Conservation (phyloP, 2,113 vertebrate species). For the Irena cyanogastra region DNA sequence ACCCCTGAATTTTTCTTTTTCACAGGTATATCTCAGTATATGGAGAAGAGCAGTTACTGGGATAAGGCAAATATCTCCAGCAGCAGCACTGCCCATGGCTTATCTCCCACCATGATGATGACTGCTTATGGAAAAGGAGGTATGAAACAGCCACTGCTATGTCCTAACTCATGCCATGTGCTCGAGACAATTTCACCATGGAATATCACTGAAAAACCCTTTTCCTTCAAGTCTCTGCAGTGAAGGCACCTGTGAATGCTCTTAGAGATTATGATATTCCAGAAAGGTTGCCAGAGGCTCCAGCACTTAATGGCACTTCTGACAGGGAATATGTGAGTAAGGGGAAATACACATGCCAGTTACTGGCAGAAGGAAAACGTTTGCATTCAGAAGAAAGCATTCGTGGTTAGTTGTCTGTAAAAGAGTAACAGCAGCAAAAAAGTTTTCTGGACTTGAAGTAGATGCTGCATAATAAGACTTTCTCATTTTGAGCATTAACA, state of each 20-base stretch:
- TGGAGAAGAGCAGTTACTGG: neutral
- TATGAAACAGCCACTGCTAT: neutral
- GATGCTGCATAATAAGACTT: neutral
- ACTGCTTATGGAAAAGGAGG: neutral
- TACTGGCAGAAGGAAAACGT: neutral
- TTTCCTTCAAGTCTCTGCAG: neutral
- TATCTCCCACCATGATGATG: neutral
- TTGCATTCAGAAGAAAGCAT: neutral
- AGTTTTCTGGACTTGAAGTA: neutral
- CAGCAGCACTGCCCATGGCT: neutral
- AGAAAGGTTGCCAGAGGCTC: slow-evolving; percentile 2
- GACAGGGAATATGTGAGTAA: slow-evolving; percentile 43
- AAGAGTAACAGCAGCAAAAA: neutral
- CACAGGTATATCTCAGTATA: neutral
- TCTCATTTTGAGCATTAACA: neutral
- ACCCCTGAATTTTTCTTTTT: neutral
- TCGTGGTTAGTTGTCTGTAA: neutral
- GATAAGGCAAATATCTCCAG: neutral
- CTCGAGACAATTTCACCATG: neutral
- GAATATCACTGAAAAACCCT: neutral
- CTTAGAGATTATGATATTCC: neutral
- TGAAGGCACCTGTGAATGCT: slow-evolving; percentile 44
- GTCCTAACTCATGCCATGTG: neutral
- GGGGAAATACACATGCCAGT: neutral
- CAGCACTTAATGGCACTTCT: neutral